phyloP scores from a whole-genome alignment of 2,797 vertebrate species.

The Pogoniulus pusillus region DNA sequence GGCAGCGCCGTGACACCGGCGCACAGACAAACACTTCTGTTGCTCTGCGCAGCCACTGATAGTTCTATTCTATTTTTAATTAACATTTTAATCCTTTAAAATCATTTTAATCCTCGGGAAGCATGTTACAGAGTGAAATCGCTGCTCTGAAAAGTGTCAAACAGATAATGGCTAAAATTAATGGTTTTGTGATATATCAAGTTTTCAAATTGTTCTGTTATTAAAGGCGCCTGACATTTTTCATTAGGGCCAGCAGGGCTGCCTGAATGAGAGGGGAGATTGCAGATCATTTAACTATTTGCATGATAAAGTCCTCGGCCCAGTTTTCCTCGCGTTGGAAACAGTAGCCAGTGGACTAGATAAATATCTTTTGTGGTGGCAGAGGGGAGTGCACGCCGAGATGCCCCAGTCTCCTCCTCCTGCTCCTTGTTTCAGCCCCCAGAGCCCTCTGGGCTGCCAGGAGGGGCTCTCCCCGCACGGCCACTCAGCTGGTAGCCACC shows the following conservation, averaged over 20 bases:
- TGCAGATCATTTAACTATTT: conserved; percentile 65
- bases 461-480: not conserved
- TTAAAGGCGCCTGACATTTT: conserved; percentile 64
- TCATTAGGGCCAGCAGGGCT: conserved; percentile 56
- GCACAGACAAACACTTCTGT: conserved; percentile 71
- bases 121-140: conserved; percentile 71
- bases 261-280: conserved; percentile 70
- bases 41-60: conserved; percentile 66
- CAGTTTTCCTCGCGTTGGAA: conserved; percentile 34
- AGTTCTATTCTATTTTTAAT: conserved; percentile 78
- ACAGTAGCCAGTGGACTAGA: conserved; percentile 31
- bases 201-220: conserved; percentile 75
- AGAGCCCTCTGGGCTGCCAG: not conserved
- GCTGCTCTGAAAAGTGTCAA: conserved; percentile 74
- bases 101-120: conserved; percentile 74
- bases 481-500: not conserved
- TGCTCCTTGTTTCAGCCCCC: not conserved
- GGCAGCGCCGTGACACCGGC: conserved; percentile 50
- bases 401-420: not conserved
- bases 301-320: conserved; percentile 51
- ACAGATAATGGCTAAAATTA: conserved; percentile 77
- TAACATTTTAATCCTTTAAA: conserved; percentile 79
- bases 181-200: conserved; percentile 77
- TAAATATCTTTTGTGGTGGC: conserved; percentile 43
- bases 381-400: not conserved